phyloP scores from a whole-genome alignment of 2,888 invertebrate genomes.

The Galeruca laticollis region DNA sequence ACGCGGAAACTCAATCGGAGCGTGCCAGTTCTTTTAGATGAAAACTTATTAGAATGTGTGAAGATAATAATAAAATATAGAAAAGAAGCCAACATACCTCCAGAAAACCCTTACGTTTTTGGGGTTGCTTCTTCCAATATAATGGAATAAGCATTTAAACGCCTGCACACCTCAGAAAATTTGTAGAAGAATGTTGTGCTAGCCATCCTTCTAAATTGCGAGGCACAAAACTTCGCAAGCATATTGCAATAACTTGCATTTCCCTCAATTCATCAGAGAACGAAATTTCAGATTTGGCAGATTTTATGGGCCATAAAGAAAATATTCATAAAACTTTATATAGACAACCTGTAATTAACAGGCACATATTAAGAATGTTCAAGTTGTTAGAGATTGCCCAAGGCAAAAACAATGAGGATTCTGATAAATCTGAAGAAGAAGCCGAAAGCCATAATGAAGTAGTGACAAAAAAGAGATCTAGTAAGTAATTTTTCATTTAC shows the following conservation, averaged over 20 bases:
- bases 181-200: conserved; percentile 48
- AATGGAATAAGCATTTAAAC: conserved; percentile 37
- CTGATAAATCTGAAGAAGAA: conserved; percentile 11
- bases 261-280: conserved; percentile 48
- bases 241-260: conserved; percentile 50
- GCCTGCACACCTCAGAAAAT: conserved; percentile 50
- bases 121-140: conserved; percentile 8
- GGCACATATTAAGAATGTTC: conserved; percentile 50
- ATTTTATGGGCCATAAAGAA: conserved; percentile 53
- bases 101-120: conserved; percentile 31
- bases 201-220: conserved; percentile 44
- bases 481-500: conserved; percentile 14
- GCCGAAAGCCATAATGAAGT: not conserved
- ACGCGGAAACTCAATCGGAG: conserved; percentile 30
- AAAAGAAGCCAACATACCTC: conserved; percentile 24
- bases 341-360: conserved; percentile 45
- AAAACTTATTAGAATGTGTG: conserved; percentile 14
- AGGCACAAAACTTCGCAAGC: conserved; percentile 49
- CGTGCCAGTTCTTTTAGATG: conserved; percentile 13
- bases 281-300: conserved; percentile 49
- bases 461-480: conserved; percentile 16
- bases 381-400: conserved; percentile 47
- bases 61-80: conserved; percentile 23
- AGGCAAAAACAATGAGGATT: conserved; percentile 27
- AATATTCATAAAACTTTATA: conserved; percentile 53